Evolutionary conservation across 2,888 invertebrate species (phyloP).

Genomic region (Cosmopolites sordidus): DNA sequence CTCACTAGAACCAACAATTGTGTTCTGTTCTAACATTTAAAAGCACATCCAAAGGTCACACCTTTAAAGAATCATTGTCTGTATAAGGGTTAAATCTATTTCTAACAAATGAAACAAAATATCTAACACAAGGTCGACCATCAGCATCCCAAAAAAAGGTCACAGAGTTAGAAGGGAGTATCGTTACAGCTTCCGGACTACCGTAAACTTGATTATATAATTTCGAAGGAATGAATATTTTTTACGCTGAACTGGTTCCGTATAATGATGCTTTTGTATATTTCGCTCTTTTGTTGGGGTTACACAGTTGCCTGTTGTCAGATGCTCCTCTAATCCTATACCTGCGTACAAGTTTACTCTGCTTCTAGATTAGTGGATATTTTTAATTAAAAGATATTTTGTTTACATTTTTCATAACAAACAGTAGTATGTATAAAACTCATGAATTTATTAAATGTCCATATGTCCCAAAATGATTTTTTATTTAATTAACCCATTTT

Average conservation of each 20-base stretch:
- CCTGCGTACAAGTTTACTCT: not conserved
- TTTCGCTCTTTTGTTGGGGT: not conserved
- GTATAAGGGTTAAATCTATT: not conserved
- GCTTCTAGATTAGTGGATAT: not conserved
- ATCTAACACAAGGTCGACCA: slow-evolving; percentile 16
- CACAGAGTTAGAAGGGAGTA: slow-evolving; percentile 22
- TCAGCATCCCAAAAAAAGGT: slow-evolving; percentile 25
- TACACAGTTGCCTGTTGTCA: not conserved
- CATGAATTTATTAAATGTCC: too few relatives aligned
- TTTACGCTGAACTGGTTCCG: slow-evolving; percentile 24
- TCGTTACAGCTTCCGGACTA: slow-evolving; percentile 17
- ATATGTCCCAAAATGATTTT: too few relatives aligned
- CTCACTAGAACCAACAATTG: too few relatives aligned
- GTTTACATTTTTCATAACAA: too few relatives aligned
- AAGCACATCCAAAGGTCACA: too few relatives aligned
- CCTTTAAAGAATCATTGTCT: not conserved
- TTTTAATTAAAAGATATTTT: not conserved
- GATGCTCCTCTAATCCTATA: not conserved
- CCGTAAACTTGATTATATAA: slow-evolving; percentile 19
- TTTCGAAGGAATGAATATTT: slow-evolving; percentile 28
- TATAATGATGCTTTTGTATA: slow-evolving; percentile 23
- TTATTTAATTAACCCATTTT: too few relatives aligned
- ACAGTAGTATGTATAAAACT: too few relatives aligned
- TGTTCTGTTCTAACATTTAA: too few relatives aligned
- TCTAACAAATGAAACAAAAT: slow-evolving; percentile 17